Evolutionary conservation across 2,113 vertebrate species (phyloP).

Genomic region (Anolis carolinensis): DNA sequence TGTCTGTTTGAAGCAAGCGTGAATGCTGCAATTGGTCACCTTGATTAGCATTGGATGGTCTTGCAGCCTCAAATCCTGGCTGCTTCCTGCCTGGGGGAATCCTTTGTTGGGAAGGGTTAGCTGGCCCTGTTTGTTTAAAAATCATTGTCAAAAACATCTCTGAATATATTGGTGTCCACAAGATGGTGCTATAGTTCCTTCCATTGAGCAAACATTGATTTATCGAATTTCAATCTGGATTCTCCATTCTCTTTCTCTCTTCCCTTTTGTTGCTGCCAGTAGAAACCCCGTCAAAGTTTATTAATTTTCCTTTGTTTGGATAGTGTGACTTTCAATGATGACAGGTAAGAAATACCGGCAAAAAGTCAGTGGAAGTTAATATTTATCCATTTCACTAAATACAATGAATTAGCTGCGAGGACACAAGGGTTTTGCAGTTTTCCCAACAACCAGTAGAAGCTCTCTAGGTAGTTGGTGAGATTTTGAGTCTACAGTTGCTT

Average conservation of each 20-base stretch:
- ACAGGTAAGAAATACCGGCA: neutral
- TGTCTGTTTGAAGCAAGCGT: too few species aligned
- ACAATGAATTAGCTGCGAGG: neutral
- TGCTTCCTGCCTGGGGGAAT: too few species aligned
- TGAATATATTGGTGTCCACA: neutral
- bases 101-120: too few species aligned
- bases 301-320: conserved; percentile 13
- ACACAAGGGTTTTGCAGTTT: conserved; percentile 1
- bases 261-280: neutral
- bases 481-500: neutral
- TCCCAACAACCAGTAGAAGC: too few species aligned
- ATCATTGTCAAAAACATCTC: neutral
- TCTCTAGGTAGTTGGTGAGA: neutral
- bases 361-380: neutral
- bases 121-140: too few species aligned
- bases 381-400: conserved; percentile 9
- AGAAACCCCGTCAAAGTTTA: neutral
- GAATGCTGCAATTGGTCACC: too few species aligned
- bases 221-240: neutral
- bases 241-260: neutral
- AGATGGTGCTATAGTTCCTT: conserved; percentile 32
- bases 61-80: too few species aligned
- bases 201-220: neutral
- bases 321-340: neutral
- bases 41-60: too few species aligned